These are phyloP conservation scores for Zelostemma sp. DNA, from an alignment of 1,140 invertebrate species.

Conservation along the genomic window DNA sequence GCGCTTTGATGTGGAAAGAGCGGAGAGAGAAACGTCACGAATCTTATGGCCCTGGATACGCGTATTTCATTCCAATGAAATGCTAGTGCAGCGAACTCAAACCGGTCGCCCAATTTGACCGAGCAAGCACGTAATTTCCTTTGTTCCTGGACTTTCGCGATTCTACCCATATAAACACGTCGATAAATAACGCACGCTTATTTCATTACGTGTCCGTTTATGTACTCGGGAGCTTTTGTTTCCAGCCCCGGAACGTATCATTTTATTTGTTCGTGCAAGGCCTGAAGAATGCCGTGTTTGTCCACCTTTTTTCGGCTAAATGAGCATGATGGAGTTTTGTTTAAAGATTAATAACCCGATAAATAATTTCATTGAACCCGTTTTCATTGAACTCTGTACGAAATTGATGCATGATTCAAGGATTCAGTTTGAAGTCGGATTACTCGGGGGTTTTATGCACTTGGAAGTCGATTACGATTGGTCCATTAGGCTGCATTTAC, in stretches of 20 bases:
- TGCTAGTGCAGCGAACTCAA: constrained; percentile 8
- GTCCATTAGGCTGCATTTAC: neutral
- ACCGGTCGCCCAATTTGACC: constrained; percentile 8
- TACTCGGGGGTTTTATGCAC: neutral
- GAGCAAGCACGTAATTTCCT: constrained; percentile 7
- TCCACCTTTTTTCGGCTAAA: neutral
- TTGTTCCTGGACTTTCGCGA: constrained; percentile 6
- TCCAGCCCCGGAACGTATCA: neutral
- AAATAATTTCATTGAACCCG: no score
- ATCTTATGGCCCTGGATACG: neutral
- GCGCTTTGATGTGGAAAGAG: neutral
- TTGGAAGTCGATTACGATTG: constrained; percentile 1
- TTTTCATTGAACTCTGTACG: no score
- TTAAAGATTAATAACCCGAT: no score
- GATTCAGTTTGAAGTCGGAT: neutral
- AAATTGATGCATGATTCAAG: neutral
- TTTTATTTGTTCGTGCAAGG: constrained; percentile 4
- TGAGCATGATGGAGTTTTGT: no score
- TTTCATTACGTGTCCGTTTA: constrained; percentile 2
- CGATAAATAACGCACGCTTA: constrained; percentile 9
- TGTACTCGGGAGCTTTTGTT: constrained; percentile 1
- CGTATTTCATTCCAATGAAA: constrained; percentile 2
- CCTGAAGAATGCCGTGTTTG: neutral
- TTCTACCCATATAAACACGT: constrained; percentile 8
- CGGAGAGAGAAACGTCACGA: no score